Base-by-base conservation (phyloP, 2,797 vertebrate species). In the Anguilla megastoma region DNA sequence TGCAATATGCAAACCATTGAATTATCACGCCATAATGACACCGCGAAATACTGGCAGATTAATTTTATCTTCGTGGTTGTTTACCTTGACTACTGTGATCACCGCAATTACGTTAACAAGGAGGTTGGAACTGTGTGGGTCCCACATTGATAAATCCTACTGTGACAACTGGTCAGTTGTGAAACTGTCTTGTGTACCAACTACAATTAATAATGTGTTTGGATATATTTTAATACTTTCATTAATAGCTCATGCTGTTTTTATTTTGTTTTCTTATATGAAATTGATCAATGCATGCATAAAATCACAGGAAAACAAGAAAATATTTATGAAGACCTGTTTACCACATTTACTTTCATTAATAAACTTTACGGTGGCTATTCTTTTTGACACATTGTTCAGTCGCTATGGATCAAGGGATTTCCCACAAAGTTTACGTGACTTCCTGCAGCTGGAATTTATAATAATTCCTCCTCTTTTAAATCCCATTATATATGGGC, bases 401-500 rank as follows among this genome's bases (percentile, higher is more conserved):
- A 45, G 21, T 50, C 33, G 86, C 14, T 79, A 74, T 21, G 63
- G 27, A 41, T 58, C 63, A 41, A 63, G 2, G 3, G 18, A 58
- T 16, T 27, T 80, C 24, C 86, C 86, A 14, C 8, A 63, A 2
- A 56, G 66, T 56, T 7, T 89, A 30, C 14, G 33, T 0, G 84
- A 63, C 79, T 21, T 87, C 30, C 36, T 85, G 41, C 66, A 86
- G 24, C 27, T 89, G 54, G 86, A 84, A 24, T 89, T 87, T 89
- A 16, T 89, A 79, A 27, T 89, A 69, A 79, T 69, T 9, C 88
- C 88, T 7, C 88, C 86, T 24, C 14, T 89, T 89, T 33, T 89
- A 21, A 89, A 87, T 89, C 88, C 88, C 30, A n/a, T 89, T 30
- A 87, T 89, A 54, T 89, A 89, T 50, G 88, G 86, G 79, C 41